Evolutionary conservation across 2,797 vertebrate genomes (phyloP).

Genomic region (Cyprinodon diabolis): DNA sequence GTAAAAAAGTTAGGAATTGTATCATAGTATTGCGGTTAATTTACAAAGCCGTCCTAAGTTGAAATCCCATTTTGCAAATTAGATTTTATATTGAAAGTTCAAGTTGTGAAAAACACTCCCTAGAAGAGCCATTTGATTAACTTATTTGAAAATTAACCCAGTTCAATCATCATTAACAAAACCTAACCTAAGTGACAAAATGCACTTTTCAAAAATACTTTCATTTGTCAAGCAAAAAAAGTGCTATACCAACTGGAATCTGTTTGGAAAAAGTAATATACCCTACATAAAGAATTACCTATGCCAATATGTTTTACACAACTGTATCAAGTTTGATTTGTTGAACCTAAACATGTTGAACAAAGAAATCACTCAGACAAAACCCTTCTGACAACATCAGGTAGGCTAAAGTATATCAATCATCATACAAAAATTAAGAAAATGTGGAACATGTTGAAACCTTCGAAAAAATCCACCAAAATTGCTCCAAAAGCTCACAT

Average conservation of each 20-base stretch:
- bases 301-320: neutral
- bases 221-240: neutral
- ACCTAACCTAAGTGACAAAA: neutral
- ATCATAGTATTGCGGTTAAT: neutral
- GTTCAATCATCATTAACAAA: neutral
- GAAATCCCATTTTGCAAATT: neutral
- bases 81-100: neutral
- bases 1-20: neutral
- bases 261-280: neutral
- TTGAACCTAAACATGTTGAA: neutral
- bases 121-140: neutral
- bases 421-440: neutral
- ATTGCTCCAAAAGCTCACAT: neutral
- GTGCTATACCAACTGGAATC: neutral
- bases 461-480: neutral
- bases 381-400: neutral
- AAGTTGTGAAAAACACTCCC: neutral
- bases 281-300: neutral
- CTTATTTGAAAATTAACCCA: neutral
- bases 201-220: neutral
- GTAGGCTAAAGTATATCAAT: neutral
- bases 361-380: conserved; percentile 1
- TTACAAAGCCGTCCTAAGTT: neutral
- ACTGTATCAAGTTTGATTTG: neutral
- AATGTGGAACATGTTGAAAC: neutral